Percentiles rank a stretch among this genome's conserved stretches.
phyloP scores from a whole-genome alignment of 2,888 invertebrate genomes.

The Sphaerophoria taeniata region DNA sequence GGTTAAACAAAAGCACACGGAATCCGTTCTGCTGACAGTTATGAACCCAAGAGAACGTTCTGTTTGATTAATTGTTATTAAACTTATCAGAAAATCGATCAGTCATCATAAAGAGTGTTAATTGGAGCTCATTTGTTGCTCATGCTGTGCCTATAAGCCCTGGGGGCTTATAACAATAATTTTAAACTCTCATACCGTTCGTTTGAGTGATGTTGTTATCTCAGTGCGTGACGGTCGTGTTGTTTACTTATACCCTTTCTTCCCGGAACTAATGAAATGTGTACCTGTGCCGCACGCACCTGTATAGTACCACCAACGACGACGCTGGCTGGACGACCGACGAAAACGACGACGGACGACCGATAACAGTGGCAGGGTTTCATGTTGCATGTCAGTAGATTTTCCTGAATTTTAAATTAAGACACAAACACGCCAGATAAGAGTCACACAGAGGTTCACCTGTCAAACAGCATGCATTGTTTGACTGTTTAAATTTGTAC shows the following conservation, averaged over 20 bases:
- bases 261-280: slow-evolving; percentile 34
- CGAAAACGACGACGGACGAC: slow-evolving; percentile 7
- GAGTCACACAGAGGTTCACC: slow-evolving; percentile 52
- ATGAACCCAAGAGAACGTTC: slow-evolving; percentile 21
- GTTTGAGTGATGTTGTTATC: neutral
- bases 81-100: slow-evolving; percentile 59
- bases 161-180: slow-evolving; percentile 9
- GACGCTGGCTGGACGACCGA: no score
- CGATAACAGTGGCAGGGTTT: slow-evolving; percentile 35
- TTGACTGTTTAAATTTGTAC: slow-evolving; percentile 55
- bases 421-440: slow-evolving; percentile 57
- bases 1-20: slow-evolving; percentile 30
- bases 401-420: slow-evolving; percentile 67
- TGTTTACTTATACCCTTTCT: slow-evolving; percentile 30
- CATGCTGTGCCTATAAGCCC: slow-evolving; percentile 27
- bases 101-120: slow-evolving; percentile 65
- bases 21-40: slow-evolving; percentile 1
- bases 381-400: slow-evolving; percentile 66
- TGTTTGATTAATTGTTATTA: slow-evolving; percentile 62
- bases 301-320: slow-evolving; percentile 4
- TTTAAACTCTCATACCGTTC: neutral
- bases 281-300: slow-evolving; percentile 50
- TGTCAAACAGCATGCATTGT: slow-evolving; percentile 73
- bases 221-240: slow-evolving; percentile 46
- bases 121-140: slow-evolving; percentile 58